phyloP scores from a whole-genome alignment of 2,888 invertebrate species.

The Nesidiocoris tenuis region DNA sequence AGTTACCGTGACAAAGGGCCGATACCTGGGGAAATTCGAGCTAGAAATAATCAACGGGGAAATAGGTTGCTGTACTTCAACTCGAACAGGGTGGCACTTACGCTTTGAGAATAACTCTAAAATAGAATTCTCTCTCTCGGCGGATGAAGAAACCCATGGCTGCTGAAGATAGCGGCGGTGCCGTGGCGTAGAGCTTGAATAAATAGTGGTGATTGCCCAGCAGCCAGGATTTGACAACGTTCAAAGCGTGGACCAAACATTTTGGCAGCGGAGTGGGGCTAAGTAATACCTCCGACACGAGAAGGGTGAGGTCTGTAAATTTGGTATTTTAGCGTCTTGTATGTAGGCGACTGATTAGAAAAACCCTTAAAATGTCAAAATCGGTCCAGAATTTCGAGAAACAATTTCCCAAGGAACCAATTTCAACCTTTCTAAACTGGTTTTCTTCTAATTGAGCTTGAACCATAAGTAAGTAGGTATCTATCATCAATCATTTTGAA shows the following conservation, averaged over 20 bases:
- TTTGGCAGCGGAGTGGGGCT: slow-evolving; percentile 78
- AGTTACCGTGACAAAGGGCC: background rate
- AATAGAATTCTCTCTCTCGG: slow-evolving; percentile 86
- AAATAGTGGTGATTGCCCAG: slow-evolving; percentile 88
- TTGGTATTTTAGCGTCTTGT: too few species aligned
- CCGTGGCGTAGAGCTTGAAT: slow-evolving; percentile 82
- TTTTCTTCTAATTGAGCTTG: too few species aligned
- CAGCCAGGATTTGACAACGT: slow-evolving; percentile 90
- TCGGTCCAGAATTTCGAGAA: too few species aligned
- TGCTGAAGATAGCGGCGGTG: slow-evolving; percentile 94
- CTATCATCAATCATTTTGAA: too few species aligned
- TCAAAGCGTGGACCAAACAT: slow-evolving; percentile 81
- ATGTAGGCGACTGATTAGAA: slow-evolving; percentile 58
- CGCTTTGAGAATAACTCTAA: slow-evolving; percentile 93
- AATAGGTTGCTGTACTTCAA: background rate
- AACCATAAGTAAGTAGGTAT: too few species aligned
- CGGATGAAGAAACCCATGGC: slow-evolving; percentile 98
- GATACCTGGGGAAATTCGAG: background rate
- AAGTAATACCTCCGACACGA: slow-evolving; percentile 74
- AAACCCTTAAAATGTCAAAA: too few species aligned
- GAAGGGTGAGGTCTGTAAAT: slow-evolving; percentile 77
- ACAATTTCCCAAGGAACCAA: too few species aligned
- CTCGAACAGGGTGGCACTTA: slow-evolving; percentile 60
- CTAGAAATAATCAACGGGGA: background rate
- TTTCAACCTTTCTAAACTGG: too few species aligned